These are phyloP conservation scores for roundworm (Caenorhabditis elegans) DNA, from an alignment of 1,140 invertebrate genomes.

Conservation along the genomic window WBcel235 BX284604.4:11873001-11873500, in stretches of 20 bases:
- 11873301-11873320: background rate
- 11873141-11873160: too few species aligned
- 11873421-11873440: background rate
- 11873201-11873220: too few species aligned
- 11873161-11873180: too few species aligned
- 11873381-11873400: constrained; percentile 4
- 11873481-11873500: background rate
- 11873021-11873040: too few species aligned
- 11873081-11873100: too few species aligned
- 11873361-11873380: background rate
- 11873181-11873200: too few species aligned
- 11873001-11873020: too few species aligned
- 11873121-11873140: too few species aligned
- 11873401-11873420: background rate
- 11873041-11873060: too few species aligned
- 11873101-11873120: too few species aligned
- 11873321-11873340: constrained; percentile 28
- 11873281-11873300: constrained; percentile 9
- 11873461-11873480: background rate
- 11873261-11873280: background rate
- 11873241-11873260: constrained; percentile 24
- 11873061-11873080: too few species aligned
- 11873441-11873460: background rate
- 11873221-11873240: too few species aligned
- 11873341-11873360: background rate